Percentiles rank a stretch among this genome's conserved stretches.
Conservation (phyloP, 2,113 vertebrate genomes). For the Ceyx cyanopectus region DNA sequence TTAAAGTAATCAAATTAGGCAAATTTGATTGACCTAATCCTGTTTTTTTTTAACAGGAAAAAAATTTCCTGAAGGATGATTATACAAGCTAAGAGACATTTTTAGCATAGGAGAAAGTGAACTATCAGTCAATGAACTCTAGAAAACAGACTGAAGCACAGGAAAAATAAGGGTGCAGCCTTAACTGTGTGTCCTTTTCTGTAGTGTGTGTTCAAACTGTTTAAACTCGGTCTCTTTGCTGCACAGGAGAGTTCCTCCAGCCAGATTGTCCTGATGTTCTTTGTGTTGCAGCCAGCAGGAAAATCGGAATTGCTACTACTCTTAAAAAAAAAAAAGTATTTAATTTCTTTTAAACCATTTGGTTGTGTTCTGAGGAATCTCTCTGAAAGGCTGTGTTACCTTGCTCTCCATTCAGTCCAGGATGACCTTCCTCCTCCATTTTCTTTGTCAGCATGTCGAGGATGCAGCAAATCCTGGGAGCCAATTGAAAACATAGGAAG, state of each 20-base stretch:
- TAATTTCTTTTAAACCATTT: neutral
- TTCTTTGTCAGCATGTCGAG: neutral
- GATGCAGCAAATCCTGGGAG: neutral
- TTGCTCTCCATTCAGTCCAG: neutral
- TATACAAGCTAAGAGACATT: constrained; percentile 26
- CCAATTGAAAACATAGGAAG: neutral
- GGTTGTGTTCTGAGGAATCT: neutral
- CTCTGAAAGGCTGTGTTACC: neutral
- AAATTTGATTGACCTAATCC: neutral
- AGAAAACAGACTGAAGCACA: neutral
- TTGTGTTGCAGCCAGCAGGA: neutral
- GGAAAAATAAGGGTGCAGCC: neutral
- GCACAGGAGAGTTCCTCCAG: neutral
- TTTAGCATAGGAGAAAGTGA: neutral
- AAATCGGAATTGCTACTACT: neutral
- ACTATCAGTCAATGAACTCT: neutral
- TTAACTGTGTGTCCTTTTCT: neutral
- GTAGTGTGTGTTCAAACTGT: neutral
- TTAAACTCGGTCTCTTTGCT: neutral
- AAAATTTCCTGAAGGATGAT: constrained; percentile 21
- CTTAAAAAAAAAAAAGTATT: neutral
- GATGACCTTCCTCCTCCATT: neutral
- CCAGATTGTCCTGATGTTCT: neutral
- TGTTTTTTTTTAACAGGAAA: neutral
- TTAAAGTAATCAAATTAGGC: constrained; percentile 8